A percentile compares a stretch with the other conserved stretches of the same genome.
These are phyloP conservation scores for Lineus longissimus DNA, from an alignment of 1,140 invertebrate species.

Conservation along the genomic window DNA sequence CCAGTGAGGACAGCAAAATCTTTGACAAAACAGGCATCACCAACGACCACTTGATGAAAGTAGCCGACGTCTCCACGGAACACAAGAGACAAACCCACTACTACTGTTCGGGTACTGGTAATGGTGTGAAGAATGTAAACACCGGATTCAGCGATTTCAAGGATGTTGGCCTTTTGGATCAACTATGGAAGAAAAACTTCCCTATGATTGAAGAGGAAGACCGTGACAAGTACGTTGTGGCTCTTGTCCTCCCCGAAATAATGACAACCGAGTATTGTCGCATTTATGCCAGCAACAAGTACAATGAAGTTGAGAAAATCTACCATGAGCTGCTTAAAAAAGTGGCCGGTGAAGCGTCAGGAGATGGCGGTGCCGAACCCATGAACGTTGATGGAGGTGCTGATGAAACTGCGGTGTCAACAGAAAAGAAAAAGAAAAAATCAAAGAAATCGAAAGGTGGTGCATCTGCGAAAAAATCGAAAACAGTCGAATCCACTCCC, in stretches of 20 bases:
- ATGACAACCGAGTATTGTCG: conserved; percentile 4
- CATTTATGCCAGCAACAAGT: not conserved
- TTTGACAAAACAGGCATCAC: not conserved
- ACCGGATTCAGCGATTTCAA: conserved; percentile 4
- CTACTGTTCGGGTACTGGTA: not conserved
- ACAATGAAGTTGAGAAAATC: not conserved
- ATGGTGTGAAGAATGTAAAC: conserved; percentile 7
- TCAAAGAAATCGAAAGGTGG: not conserved
- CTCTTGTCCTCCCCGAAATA: not conserved
- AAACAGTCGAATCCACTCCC: not conserved
- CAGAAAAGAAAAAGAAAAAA: conserved; percentile 3
- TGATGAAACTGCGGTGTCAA: not conserved
- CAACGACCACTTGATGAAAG: not conserved
- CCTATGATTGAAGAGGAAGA: not conserved
- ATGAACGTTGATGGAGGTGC: not conserved
- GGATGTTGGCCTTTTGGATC: not conserved
- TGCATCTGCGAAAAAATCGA: not conserved
- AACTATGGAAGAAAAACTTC: conserved; percentile 2
- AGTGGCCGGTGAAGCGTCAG: not conserved
- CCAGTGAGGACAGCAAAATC: not conserved
- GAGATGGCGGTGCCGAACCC: not conserved
- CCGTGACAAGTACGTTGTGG: conserved; percentile 1
- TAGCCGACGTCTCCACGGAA: not conserved
- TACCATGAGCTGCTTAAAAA: not conserved
- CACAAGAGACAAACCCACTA: not conserved